Evolutionary conservation across 2,797 vertebrate species (phyloP).

Genomic region (Alexandromys oeconomus): DNA sequence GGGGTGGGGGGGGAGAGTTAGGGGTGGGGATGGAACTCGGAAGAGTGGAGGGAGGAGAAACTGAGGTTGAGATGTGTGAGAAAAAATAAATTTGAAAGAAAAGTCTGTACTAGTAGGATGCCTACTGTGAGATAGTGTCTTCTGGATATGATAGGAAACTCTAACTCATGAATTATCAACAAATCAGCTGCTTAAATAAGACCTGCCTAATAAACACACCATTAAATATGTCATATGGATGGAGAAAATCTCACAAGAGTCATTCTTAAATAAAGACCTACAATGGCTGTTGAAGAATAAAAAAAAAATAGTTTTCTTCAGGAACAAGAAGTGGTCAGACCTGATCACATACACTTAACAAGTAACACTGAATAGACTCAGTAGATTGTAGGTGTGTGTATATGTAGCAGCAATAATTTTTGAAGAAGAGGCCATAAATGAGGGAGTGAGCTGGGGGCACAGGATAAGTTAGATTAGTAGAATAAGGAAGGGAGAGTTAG

Average conservation of each 20-base stretch:
- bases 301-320: not conserved
- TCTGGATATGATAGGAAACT: not conserved
- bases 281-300: not conserved
- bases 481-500: too few relatives aligned
- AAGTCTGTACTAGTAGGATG: not conserved
- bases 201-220: not conserved
- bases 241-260: not conserved
- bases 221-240: not conserved
- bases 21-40: not conserved
- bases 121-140: not conserved
- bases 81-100: not conserved
- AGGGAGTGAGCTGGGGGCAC: not conserved
- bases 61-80: not conserved
- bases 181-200: not conserved
- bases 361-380: not conserved
- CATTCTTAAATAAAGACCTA: not conserved
- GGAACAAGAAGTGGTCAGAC: not conserved
- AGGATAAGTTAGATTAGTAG: not conserved
- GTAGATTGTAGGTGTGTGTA: not conserved
- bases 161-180: not conserved
- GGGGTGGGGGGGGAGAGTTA: not conserved
- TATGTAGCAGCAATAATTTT: not conserved
- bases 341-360: too few relatives aligned
- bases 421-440: too few relatives aligned
- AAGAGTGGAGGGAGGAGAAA: not conserved